phyloP scores from a whole-genome alignment of 2,888 invertebrate genomes.

The Apamea monoglypha region DNA sequence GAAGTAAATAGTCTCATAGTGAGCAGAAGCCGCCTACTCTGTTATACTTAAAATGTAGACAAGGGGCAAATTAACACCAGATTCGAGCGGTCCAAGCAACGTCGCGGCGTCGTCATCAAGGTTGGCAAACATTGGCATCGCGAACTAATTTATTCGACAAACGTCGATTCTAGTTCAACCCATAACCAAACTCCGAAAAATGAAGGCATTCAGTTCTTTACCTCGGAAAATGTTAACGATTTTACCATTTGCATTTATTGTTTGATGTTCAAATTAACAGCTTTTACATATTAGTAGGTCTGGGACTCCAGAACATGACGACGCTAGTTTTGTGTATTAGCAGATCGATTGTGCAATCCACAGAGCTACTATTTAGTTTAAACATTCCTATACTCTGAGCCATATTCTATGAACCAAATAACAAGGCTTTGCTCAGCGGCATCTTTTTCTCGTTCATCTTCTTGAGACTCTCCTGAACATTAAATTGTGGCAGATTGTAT shows the following conservation, averaged over 20 bases:
- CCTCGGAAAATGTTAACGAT: slow-evolving; percentile 18
- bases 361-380: slow-evolving; percentile 31
- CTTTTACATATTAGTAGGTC: slow-evolving; percentile 40
- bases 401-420: slow-evolving; percentile 4
- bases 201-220: slow-evolving; percentile 24
- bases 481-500: neutral
- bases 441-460: neutral
- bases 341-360: slow-evolving; percentile 43
- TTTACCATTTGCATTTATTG: slow-evolving; percentile 29
- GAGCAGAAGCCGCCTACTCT: slow-evolving; percentile 34
- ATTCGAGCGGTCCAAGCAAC: slow-evolving; percentile 37
- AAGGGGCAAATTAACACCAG: slow-evolving; percentile 56
- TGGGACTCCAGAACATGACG: slow-evolving; percentile 26
- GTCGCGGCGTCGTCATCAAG: slow-evolving; percentile 53
- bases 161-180: slow-evolving; percentile 33
- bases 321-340: slow-evolving; percentile 39
- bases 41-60: slow-evolving; percentile 56
- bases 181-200: slow-evolving; percentile 13
- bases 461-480: neutral
- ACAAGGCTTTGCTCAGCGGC: neutral
- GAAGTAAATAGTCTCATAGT: slow-evolving; percentile 26
- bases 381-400: slow-evolving; percentile 25
- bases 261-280: slow-evolving; percentile 46
- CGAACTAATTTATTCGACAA: slow-evolving; percentile 57
- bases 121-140: slow-evolving; percentile 58